Evolutionary conservation across 2,113 vertebrate genomes (phyloP).

Genomic region (Hippocampus guttulatus): DNA sequence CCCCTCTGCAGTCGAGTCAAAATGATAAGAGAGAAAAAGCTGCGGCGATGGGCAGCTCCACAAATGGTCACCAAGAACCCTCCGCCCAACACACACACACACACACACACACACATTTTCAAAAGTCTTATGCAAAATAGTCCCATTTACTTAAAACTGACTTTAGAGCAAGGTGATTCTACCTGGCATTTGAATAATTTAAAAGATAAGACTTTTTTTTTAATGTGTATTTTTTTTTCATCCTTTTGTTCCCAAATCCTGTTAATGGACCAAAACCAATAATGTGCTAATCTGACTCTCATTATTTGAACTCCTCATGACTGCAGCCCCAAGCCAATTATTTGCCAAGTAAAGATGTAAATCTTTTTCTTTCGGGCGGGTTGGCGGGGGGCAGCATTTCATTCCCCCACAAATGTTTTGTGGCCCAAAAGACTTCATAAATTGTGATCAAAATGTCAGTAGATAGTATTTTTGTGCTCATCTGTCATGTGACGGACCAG

Average conservation of each 20-base stretch:
- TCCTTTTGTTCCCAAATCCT: slow-evolving; percentile 11
- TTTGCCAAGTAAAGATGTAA: not conserved
- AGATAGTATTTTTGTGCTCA: not conserved
- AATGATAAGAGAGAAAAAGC: slow-evolving; percentile 66
- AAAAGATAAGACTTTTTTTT: slow-evolving; percentile 6
- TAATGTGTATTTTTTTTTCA: not conserved
- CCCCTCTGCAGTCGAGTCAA: slow-evolving; percentile 63
- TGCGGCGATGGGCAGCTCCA: slow-evolving; percentile 58
- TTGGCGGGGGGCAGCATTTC: not conserved
- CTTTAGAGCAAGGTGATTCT: slow-evolving; percentile 42
- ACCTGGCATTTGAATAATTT: slow-evolving; percentile 20
- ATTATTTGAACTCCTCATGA: slow-evolving; percentile 4
- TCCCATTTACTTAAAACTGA: slow-evolving; percentile 27
- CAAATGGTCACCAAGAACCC: slow-evolving; percentile 40
- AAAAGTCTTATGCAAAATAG: slow-evolving; percentile 59
- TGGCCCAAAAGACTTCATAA: not conserved
- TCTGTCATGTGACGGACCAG: not conserved
- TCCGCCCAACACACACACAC: not conserved
- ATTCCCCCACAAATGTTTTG: not conserved
- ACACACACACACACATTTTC: slow-evolving; percentile 25
- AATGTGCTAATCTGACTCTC: slow-evolving; percentile 5
- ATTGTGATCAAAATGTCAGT: not conserved
- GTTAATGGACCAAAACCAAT: slow-evolving; percentile 8
- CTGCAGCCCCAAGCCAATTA: slow-evolving; percentile 1
- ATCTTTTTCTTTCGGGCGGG: slow-evolving; percentile 1